Conservation (phyloP, 2,113 vertebrate genomes). For the Centropus unirufus region DNA sequence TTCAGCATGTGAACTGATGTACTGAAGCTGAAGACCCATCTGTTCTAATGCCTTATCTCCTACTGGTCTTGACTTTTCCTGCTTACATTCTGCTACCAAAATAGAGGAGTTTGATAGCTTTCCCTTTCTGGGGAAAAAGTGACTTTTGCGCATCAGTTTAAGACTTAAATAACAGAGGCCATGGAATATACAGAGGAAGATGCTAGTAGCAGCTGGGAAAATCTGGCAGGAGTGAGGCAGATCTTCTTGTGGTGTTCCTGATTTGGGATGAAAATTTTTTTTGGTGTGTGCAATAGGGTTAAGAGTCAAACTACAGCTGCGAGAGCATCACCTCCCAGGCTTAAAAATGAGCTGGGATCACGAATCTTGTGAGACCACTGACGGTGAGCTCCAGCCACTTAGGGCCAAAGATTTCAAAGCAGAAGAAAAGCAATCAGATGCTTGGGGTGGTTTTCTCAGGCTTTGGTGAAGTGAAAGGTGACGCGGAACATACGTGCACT, state of each 20-base stretch:
- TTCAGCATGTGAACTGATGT: background rate
- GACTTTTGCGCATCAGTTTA: background rate
- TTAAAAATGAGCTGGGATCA: background rate
- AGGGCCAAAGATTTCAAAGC: accelerated
- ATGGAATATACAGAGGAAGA: background rate
- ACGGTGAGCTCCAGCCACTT: background rate
- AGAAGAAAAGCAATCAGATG: background rate
- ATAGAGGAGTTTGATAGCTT: background rate
- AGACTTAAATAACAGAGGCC: background rate
- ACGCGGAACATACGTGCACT: background rate
- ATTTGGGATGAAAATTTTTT: background rate
- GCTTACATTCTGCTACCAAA: background rate
- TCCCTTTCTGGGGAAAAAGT: background rate
- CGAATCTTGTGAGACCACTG: background rate
- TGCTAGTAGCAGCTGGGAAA: background rate
- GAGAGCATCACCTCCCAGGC: background rate
- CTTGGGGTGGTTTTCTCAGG: background rate
- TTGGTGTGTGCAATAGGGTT: accelerated
- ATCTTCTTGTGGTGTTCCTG: background rate
- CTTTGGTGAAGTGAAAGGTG: background rate
- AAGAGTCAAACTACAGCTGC: background rate
- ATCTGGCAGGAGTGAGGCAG: background rate
- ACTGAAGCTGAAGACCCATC: conserved; percentile 19
- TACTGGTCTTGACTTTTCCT: background rate
- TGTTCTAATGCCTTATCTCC: conserved; percentile 18